phyloP scores from a whole-genome alignment of 2,113 vertebrate genomes.

The Puffinus mauretanicus region DNA sequence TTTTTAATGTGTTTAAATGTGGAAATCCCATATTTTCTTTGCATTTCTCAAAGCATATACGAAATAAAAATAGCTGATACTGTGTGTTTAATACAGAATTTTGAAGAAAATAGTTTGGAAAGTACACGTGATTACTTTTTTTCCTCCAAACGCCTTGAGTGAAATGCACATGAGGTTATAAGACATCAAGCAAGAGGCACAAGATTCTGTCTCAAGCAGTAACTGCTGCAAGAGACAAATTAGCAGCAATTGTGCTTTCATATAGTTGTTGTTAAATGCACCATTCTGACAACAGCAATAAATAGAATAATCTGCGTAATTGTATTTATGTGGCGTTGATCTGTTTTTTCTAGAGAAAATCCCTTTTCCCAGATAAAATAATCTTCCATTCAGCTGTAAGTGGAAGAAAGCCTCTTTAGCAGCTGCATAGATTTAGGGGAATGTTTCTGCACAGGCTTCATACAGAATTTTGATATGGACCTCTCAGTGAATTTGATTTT shows the following conservation, averaged over 20 bases:
- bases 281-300: neutral
- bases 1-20: neutral
- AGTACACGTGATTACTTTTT: neutral
- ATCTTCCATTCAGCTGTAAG: neutral
- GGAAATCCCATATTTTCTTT: neutral
- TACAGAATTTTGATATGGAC: neutral
- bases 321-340: neutral
- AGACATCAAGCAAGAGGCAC: neutral
- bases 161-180: neutral
- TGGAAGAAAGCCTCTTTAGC: neutral
- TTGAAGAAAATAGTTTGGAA: constrained; percentile 2
- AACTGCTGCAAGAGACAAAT: neutral
- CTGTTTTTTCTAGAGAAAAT: constrained; percentile 14
- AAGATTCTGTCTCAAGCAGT: neutral
- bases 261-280: neutral
- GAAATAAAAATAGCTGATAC: neutral
- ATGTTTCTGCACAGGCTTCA: neutral
- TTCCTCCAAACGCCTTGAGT: neutral
- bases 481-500: neutral
- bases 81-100: neutral
- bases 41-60: neutral
- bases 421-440: neutral
- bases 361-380: neutral
- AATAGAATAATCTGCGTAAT: neutral
- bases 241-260: neutral